phyloP scores from a whole-genome alignment of 53 echinoderm and acorn worm species.

The Pentamera pediparva region DNA sequence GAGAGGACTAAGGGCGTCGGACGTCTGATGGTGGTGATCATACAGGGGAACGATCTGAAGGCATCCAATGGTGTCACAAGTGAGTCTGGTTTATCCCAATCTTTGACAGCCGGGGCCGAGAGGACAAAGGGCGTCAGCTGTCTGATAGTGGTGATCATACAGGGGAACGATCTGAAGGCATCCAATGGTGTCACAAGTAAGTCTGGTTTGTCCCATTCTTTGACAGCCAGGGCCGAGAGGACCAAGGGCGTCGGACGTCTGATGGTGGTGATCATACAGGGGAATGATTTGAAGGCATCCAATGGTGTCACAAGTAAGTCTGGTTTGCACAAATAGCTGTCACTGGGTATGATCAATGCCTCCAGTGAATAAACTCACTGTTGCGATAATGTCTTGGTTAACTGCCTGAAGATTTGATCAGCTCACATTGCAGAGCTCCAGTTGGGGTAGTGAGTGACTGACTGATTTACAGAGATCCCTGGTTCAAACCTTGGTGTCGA shows the following conservation, averaged over 20 bases:
- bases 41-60: slow-evolving; percentile 85
- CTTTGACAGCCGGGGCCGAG: slow-evolving; percentile 69
- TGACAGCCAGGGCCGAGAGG: slow-evolving; percentile 83
- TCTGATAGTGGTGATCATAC: slow-evolving; percentile 83
- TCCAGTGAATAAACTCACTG: too few species aligned
- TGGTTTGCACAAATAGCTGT: too few species aligned
- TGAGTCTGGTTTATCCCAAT: too few species aligned
- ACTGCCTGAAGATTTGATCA: too few species aligned
- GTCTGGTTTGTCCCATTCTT: too few species aligned
- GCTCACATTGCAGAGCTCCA: too few species aligned
- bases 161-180: slow-evolving; percentile 78
- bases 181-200: slow-evolving; percentile 80
- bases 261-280: slow-evolving; percentile 91
- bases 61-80: slow-evolving; percentile 87
- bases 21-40: slow-evolving; percentile 82
- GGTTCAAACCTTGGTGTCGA: too few species aligned
- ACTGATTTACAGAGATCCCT: too few species aligned
- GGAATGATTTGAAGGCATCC: slow-evolving; percentile 78
- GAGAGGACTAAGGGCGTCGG: slow-evolving; percentile 92
- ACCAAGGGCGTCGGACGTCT: slow-evolving; percentile 88
- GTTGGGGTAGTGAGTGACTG: too few species aligned
- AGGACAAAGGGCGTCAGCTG: slow-evolving; percentile 82
- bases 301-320: slow-evolving; percentile 83
- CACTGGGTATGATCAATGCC: too few species aligned
- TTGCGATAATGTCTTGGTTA: too few species aligned